Percentiles rank a stretch among this genome's conserved stretches.
Conservation (phyloP, 2,888 invertebrate species). For the Caenorhabditis sp. region DNA sequence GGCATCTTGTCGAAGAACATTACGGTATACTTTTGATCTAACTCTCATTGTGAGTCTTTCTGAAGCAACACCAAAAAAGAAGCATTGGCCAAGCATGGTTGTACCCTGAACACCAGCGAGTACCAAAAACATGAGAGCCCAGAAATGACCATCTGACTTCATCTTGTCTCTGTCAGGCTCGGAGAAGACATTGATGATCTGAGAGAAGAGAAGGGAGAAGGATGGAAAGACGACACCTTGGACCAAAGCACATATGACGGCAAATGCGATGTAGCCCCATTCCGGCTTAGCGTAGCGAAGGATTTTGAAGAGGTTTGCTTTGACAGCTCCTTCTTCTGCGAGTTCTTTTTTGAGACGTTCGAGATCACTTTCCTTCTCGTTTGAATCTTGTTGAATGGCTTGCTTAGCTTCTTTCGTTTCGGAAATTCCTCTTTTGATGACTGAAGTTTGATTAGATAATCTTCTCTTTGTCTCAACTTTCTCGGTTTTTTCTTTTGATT, state of each 20-base stretch:
- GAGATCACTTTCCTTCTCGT: constrained; percentile 31
- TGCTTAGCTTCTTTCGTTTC: constrained; percentile 12
- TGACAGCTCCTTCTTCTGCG: constrained; percentile 58
- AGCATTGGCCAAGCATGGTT: constrained; percentile 62
- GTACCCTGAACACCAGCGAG: constrained; percentile 72
- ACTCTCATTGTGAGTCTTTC: constrained; percentile 54
- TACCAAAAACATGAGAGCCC: constrained; percentile 72
- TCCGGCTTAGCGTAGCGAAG: constrained; percentile 72
- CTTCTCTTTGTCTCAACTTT: constrained; percentile 16
- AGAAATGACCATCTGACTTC: constrained; percentile 72
- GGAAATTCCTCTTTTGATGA: not conserved
- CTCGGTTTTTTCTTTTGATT: constrained; percentile 15
- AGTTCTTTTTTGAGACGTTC: constrained; percentile 52
- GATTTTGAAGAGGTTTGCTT: constrained; percentile 65
- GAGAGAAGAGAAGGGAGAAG: constrained; percentile 73
- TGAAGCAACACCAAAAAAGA: constrained; percentile 40
- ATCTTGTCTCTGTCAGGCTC: constrained; percentile 68
- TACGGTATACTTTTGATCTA: constrained; percentile 49
- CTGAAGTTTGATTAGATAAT: constrained; percentile 25
- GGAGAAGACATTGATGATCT: constrained; percentile 47
- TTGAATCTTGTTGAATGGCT: constrained; percentile 17
- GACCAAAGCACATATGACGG: constrained; percentile 70
- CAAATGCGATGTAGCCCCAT: constrained; percentile 71
- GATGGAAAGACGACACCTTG: constrained; percentile 72
- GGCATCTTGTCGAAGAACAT: constrained; percentile 72